Evolutionary conservation across 2,797 vertebrate species (phyloP).

Genomic region (Danio kyathit): DNA sequence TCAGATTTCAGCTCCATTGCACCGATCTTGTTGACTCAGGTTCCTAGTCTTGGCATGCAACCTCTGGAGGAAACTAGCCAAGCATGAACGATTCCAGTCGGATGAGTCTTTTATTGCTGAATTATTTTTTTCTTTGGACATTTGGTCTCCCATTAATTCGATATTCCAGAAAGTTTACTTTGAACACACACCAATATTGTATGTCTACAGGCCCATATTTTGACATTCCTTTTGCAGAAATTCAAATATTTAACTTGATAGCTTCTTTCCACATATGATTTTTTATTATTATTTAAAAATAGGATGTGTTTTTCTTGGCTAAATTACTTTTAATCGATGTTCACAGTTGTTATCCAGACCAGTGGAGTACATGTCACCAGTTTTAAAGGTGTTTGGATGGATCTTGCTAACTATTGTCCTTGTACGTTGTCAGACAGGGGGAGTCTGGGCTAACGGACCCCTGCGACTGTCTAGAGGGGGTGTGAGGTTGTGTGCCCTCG

Average conservation of each 20-base stretch:
- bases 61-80: conserved; percentile 29
- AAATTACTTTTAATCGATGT: conserved; percentile 9
- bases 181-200: neutral
- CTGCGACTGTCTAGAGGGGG: conserved; percentile 55
- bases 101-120: conserved; percentile 35
- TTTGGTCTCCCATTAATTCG: neutral
- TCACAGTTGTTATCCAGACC: conserved; percentile 27
- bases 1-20: conserved; percentile 50
- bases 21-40: conserved; percentile 46
- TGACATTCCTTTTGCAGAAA: neutral
- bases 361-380: neutral
- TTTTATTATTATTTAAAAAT: conserved; percentile 55
- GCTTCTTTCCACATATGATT: neutral
- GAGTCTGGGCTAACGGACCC: conserved; percentile 36
- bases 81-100: conserved; percentile 41
- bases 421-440: conserved; percentile 29
- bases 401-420: neutral
- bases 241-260: neutral
- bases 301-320: conserved; percentile 30
- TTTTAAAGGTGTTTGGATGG: neutral
- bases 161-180: conserved; percentile 10
- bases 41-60: conserved; percentile 40
- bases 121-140: conserved; percentile 42
- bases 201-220: neutral
- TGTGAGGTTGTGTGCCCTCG: conserved; percentile 38